Base-by-base conservation (phyloP, 2,113 vertebrate species). In the Rana temporaria region DNA sequence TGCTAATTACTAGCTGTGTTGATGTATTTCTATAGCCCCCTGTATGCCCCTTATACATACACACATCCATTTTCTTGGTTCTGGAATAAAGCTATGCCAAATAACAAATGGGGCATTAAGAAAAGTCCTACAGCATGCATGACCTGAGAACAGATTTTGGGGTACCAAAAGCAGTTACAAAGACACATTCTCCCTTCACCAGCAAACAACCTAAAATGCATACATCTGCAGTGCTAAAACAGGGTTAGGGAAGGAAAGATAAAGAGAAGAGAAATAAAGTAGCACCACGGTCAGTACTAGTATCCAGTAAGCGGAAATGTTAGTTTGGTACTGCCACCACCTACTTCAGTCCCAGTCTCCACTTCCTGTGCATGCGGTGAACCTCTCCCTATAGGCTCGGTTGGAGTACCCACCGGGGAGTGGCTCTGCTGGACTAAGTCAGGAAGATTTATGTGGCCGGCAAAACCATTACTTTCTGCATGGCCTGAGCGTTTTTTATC, bases 401-500 rank as follows among this genome's bases (percentile, higher is more conserved):
- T 94, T 2, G 97, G 96, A 15, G 96, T 96, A 87, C 93, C 95
- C 14, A 93, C 94, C 0, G 96, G 95, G 76, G 96, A 97, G 86
- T 96, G 90, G 89, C 96, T 97, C 91, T 97, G 96, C 91, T 96
- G 98, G 88, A 99, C 95, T 92, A 99, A 92, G 93, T 99, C 97
- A 2, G 98, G 98, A 64, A 99, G 97, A 88, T 97, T 97, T 94
- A 94, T 90, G 92, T 96, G 96, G 89, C 96, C 92, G 12, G 95
- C 94, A 85, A 97, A 97, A 91, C 96, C 95, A 90, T 97, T 98
- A 94, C 96, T 97, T 93, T 96, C 95, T 87, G 94, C 56, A 75
- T 98, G 97, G 85, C 92, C 89, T 78, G 96, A 95, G 89, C 94
- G 95, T 91, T 96, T 96, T 94, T 95, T 95, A 86, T 96, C 96